Evolutionary conservation across 2,797 vertebrate species (phyloP), one percentile per base, ranked within the genome.

Genomic region (Aulostomus chinensis): DNA sequence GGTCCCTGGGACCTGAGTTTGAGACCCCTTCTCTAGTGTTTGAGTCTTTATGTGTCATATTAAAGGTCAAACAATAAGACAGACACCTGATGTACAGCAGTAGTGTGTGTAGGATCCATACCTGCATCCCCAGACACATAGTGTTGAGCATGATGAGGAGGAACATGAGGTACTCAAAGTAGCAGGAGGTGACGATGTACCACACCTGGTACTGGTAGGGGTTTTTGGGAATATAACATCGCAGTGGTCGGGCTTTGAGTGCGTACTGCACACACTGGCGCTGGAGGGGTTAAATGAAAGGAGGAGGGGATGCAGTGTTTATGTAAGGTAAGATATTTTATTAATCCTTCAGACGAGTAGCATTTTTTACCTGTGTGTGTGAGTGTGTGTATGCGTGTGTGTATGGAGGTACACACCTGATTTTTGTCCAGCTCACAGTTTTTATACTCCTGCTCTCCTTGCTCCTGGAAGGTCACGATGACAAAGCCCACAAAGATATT

Each of bases 141-240:
- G 95, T 96, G 80, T 98, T 97, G 49, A 96, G 90, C 88, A 95
- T 92, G 76, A 98, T 98, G 37, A 97, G 93, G 28, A 94, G 93
- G 62, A 98, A 97, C 96, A 98, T 98, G 32, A 98, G 90, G 86
- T 98, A 98, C 68, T 98, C 96, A 1, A 98, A 98, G 88, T 97
- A 96, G 79, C 94, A 96, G 40, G 95, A 98, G 14, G 95, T 98
- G 77, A 97, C 94, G n/a, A 97, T 58, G 22, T 97, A 98, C 96
- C 96, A 98, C 74, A 97, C 93, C 70, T 93, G 88, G 66, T 98
- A 98, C 84, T 98, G 96, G 67, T 91, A 91, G 0, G 91, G 93
- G 72, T 96, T 97, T 73, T 97, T 96, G 14, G 96, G 96, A 79
- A 98, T 98, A 84, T 98, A 98, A 63, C 96, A 93, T 15, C 90